Percentiles rank a stretch among this genome's conserved stretches.
Conservation (phyloP, 2,113 vertebrate genomes). For the Halichoeres trimaculatus region DNA sequence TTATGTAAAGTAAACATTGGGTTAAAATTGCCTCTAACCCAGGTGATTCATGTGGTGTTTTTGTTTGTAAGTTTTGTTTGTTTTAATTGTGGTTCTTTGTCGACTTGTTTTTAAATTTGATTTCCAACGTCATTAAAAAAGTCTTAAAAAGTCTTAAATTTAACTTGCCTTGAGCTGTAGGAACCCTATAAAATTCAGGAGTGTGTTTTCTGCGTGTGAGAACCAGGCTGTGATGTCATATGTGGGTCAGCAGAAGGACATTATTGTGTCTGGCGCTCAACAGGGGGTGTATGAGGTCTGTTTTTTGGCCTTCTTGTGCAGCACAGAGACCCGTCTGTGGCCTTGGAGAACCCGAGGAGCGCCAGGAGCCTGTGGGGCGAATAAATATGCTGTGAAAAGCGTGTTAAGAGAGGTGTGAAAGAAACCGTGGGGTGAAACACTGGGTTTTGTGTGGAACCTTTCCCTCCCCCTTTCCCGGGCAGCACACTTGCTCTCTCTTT, state of each 20-base stretch:
- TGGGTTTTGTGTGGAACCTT: constrained; percentile 69
- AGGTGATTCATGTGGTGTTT: too few relatives aligned
- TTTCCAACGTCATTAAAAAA: too few relatives aligned
- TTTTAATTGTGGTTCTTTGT: too few relatives aligned
- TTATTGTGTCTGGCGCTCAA: constrained; percentile 68
- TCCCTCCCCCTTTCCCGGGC: constrained; percentile 34
- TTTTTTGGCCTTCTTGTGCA: constrained; percentile 39
- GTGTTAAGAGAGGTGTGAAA: constrained; percentile 74
- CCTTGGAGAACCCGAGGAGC: constrained; percentile 53
- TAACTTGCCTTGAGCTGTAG: too few relatives aligned
- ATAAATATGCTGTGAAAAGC: constrained; percentile 74
- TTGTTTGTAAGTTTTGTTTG: too few relatives aligned
- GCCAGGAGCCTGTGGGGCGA: constrained; percentile 67
- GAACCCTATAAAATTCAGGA: too few relatives aligned
- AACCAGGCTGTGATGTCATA: constrained; percentile 55
- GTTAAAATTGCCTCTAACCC: too few relatives aligned
- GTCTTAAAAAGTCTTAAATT: too few relatives aligned
- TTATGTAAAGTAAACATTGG: too few relatives aligned
- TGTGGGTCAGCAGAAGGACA: constrained; percentile 66
- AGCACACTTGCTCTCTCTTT: constrained; percentile 25
- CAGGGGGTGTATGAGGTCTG: constrained; percentile 45
- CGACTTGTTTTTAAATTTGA: too few relatives aligned
- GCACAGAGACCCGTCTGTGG: constrained; percentile 78
- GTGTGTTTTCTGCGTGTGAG: constrained; percentile 19
- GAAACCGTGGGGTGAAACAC: constrained; percentile 61